These are phyloP conservation scores for Drosophila prostipennis DNA, from an alignment of 2,888 invertebrate genomes.

Conservation along the genomic window DNA sequence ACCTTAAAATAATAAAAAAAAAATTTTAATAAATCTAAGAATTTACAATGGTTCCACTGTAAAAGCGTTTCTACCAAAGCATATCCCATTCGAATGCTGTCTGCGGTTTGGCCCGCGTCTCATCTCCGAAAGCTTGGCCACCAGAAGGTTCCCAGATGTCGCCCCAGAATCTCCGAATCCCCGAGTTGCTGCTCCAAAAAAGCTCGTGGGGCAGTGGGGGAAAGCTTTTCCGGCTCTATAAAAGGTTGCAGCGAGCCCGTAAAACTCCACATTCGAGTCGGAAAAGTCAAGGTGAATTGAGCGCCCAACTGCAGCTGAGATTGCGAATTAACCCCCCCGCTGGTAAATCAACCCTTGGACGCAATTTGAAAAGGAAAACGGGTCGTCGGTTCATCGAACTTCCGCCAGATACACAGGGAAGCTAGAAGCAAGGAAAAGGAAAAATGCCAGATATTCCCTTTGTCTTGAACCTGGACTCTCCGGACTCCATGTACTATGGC, in stretches of 20 bases:
- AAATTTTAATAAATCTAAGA: too few species aligned
- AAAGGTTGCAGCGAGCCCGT: constrained; percentile 32
- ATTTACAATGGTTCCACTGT: neutral
- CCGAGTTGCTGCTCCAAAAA: constrained; percentile 45
- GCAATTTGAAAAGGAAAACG: constrained; percentile 31
- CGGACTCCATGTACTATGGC: constrained; percentile 78
- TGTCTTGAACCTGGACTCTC: constrained; percentile 76
- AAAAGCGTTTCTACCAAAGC: neutral
- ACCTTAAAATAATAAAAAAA: too few species aligned
- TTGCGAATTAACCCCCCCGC: neutral
- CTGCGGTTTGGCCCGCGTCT: constrained; percentile 44
- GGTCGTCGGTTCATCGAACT: constrained; percentile 69
- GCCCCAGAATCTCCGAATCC: constrained; percentile 47
- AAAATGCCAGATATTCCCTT: constrained; percentile 81
- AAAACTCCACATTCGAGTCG: constrained; percentile 61
- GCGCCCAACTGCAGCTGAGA: neutral
- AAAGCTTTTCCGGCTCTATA: constrained; percentile 59
- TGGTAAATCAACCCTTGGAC: constrained; percentile 51
- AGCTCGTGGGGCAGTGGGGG: constrained; percentile 29
- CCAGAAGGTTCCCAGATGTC: constrained; percentile 24
- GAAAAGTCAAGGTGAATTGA: constrained; percentile 45
- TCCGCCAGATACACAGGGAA: constrained; percentile 59
- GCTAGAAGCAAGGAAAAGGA: neutral
- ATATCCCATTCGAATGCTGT: constrained; percentile 55
- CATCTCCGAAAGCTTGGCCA: constrained; percentile 45